These are phyloP conservation scores for Hirtodrosophila confusa DNA, from an alignment of 2,888 invertebrate species.

Conservation along the genomic window DNA sequence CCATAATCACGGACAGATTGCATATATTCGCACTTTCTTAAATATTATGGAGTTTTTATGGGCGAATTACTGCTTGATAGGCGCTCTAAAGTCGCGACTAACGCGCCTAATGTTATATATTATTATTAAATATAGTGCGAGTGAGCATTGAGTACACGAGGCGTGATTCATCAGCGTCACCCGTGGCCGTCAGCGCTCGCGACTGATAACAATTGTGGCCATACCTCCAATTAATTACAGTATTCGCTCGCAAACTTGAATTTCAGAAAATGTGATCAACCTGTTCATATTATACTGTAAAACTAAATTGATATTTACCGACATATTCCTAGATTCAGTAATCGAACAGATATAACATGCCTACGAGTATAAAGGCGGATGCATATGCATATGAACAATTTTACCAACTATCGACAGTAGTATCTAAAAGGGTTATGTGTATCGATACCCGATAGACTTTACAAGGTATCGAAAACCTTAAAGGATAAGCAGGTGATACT, in stretches of 20 bases:
- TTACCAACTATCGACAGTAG: not conserved
- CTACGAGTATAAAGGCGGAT: too few relatives aligned
- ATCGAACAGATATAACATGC: too few relatives aligned
- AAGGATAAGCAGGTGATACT: not conserved
- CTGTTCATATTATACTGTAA: too few relatives aligned
- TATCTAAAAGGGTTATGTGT: too few relatives aligned
- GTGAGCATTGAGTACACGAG: slow-evolving; percentile 6
- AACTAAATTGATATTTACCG: too few relatives aligned
- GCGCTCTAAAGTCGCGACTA: slow-evolving; percentile 24
- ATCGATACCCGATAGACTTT: too few relatives aligned
- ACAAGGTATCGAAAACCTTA: not conserved
- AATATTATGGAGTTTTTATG: slow-evolving; percentile 8
- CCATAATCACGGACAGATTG: slow-evolving; percentile 1
- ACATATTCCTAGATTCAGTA: too few relatives aligned
- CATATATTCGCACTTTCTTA: not conserved
- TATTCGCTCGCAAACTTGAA: slow-evolving; percentile 9
- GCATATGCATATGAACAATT: not conserved
- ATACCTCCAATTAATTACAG: slow-evolving; percentile 34
- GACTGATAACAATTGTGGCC: slow-evolving; percentile 37
- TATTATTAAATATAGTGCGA: slow-evolving; percentile 25
- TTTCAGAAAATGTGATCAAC: too few relatives aligned
- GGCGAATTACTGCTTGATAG: slow-evolving; percentile 28
- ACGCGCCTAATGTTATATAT: slow-evolving; percentile 8
- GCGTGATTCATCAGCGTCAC: slow-evolving; percentile 35
- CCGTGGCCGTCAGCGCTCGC: slow-evolving; percentile 1